A percentile compares a stretch with the other conserved stretches of the same genome.
phyloP scores from a whole-genome alignment of 1,140 invertebrate species.

The Odontomachus brunneus region DNA sequence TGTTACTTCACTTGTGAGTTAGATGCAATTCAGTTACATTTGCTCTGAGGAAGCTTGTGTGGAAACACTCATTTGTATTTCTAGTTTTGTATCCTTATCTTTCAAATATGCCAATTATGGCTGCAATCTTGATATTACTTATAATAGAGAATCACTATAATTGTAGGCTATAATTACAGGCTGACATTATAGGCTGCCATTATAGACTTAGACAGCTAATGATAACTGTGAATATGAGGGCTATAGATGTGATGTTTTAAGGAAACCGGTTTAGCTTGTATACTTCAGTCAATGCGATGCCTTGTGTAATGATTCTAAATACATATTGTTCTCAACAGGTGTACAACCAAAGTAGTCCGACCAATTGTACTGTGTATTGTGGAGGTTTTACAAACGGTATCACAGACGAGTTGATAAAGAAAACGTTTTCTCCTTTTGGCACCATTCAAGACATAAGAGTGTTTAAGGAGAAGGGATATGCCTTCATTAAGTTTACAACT shows the following conservation, averaged over 20 bases:
- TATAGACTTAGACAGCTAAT: neutral
- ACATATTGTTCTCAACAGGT: constrained; percentile 85
- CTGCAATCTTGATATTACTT: neutral
- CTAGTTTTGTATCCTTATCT: too few relatives aligned
- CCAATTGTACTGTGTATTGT: constrained; percentile 99
- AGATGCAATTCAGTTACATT: too few relatives aligned
- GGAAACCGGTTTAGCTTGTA: neutral
- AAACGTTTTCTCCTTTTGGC: constrained; percentile 97
- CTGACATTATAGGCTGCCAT: too few relatives aligned
- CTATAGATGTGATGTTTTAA: neutral
- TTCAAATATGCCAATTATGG: too few relatives aligned
- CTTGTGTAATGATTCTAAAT: neutral
- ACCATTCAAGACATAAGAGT: constrained; percentile 98
- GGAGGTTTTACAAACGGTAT: constrained; percentile 97
- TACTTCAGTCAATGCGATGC: neutral
- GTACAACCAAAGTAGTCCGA: constrained; percentile 98
- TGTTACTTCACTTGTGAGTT: too few relatives aligned
- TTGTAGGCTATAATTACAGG: too few relatives aligned
- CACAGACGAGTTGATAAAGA: constrained; percentile 97
- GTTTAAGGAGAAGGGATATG: constrained; percentile 99
- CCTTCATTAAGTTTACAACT: constrained; percentile 99
- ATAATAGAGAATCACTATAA: too few relatives aligned
- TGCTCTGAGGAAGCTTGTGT: too few relatives aligned
- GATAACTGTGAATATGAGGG: neutral
- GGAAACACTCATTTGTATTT: too few relatives aligned